These are phyloP conservation scores for Cephus pygmeus DNA, from an alignment of 2,888 invertebrate genomes.

Conservation along the genomic window DNA sequence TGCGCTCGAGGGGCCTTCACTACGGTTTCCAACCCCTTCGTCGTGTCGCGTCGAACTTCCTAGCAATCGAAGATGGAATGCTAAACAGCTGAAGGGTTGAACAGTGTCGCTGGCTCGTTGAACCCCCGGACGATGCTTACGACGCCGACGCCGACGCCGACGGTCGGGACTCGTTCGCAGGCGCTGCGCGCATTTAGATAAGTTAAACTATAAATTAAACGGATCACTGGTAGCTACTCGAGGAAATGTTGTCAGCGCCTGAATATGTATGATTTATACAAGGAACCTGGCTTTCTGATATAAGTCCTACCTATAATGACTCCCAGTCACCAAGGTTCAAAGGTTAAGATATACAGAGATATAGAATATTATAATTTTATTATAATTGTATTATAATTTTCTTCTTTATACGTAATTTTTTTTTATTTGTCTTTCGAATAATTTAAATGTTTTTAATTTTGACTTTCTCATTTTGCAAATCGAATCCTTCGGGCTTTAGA, in stretches of 20 bases:
- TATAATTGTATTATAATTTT: not conserved
- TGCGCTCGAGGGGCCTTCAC: not conserved
- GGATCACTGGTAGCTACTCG: conserved; percentile 63
- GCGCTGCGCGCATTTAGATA: conserved; percentile 62
- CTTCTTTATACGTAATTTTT: not conserved
- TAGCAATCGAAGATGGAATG: conserved; percentile 64
- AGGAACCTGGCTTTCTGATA: conserved; percentile 55
- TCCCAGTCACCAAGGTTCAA: not conserved
- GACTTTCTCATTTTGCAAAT: not conserved
- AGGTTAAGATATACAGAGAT: not conserved
- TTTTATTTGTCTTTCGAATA: not conserved
- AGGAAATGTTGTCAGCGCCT: conserved; percentile 60
- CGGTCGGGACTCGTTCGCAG: conserved; percentile 41
- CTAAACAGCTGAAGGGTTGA: conserved; percentile 64
- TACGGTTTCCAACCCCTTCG: not conserved
- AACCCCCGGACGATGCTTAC: conserved; percentile 29
- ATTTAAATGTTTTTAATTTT: not conserved
- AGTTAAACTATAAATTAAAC: conserved; percentile 66
- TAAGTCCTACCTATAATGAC: conserved; percentile 39
- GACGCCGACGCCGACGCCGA: conserved; percentile 37
- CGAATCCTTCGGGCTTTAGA: not conserved
- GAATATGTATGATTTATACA: conserved; percentile 63
- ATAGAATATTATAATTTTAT: not conserved
- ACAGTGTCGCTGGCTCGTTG: conserved; percentile 33
- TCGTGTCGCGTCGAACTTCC: conserved; percentile 34